Percentiles rank a stretch among this genome's conserved stretches.
phyloP scores from a whole-genome alignment of 2,888 invertebrate species.

The Baccha elongata region DNA sequence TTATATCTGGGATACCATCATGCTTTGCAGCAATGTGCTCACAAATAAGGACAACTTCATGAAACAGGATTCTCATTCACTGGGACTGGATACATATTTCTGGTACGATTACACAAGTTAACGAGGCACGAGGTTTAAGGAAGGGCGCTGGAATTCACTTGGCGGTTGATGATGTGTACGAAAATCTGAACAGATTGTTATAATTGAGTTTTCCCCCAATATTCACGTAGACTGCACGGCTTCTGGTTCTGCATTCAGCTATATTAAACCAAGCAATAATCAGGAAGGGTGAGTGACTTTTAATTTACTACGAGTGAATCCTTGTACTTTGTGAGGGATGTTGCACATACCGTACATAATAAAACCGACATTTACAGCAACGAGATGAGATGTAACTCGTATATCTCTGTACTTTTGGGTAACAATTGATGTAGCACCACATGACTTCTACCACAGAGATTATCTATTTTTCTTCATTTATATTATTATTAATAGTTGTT shows the following conservation, averaged over 20 bases:
- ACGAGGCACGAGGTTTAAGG: constrained; percentile 44
- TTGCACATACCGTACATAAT: constrained; percentile 27
- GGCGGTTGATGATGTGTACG: constrained; percentile 75
- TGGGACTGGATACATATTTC: constrained; percentile 40
- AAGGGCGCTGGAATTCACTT: constrained; percentile 63
- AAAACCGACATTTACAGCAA: constrained; percentile 26
- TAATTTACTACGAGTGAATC: constrained; percentile 79
- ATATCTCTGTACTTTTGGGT: constrained; percentile 6
- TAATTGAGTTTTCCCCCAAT: constrained; percentile 81
- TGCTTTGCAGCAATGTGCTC: constrained; percentile 17
- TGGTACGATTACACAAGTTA: constrained; percentile 39
- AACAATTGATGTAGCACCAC: constrained; percentile 25
- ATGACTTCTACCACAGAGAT: constrained; percentile 40
- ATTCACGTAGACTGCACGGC: constrained; percentile 46
- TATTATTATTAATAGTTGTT: constrained; percentile 57
- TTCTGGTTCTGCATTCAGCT: constrained; percentile 13
- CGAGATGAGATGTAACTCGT: constrained; percentile 19
- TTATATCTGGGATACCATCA: no score
- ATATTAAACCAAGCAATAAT: constrained; percentile 46
- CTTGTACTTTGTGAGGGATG: constrained; percentile 41
- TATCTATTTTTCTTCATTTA: constrained; percentile 45
- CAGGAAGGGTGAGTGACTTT: constrained; percentile 80
- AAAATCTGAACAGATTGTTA: constrained; percentile 82
- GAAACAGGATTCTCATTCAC: constrained; percentile 34
- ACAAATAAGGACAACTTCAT: constrained; percentile 25